Percentiles rank a stretch among this genome's conserved stretches.
These are phyloP conservation scores for Phalacrocorax aristotelis DNA, from an alignment of 2,113 vertebrate genomes.

Conservation along the genomic window DNA sequence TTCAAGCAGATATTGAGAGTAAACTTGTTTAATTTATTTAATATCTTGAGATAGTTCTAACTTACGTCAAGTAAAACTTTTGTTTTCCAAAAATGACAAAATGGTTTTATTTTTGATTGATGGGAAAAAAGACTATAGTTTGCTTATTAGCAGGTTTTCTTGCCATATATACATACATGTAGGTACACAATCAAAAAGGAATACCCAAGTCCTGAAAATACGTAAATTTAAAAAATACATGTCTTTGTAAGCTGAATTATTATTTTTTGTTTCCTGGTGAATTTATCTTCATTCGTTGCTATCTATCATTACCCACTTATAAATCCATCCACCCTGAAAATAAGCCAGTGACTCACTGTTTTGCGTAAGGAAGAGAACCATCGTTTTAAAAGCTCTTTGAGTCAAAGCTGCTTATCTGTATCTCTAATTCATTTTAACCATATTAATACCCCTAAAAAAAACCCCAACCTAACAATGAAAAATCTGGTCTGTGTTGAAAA, in stretches of 20 bases:
- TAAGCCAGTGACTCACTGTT: not conserved
- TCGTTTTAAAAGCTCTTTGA: not conserved
- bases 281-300: not conserved
- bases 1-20: not conserved
- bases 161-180: not conserved
- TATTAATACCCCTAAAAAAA: not conserved
- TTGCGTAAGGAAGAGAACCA: not conserved
- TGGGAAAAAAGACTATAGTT: not conserved
- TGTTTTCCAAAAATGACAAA: not conserved
- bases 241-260: not conserved
- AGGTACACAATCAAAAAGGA: not conserved
- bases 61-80: not conserved
- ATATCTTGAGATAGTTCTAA: not conserved
- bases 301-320: not conserved
- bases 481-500: not conserved
- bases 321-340: not conserved
- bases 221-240: not conserved
- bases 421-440: not conserved
- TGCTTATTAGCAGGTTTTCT: not conserved
- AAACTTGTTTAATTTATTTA: not conserved
- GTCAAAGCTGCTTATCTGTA: not conserved
- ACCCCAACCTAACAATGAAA: not conserved
- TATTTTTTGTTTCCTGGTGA: not conserved
- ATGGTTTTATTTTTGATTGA: not conserved
- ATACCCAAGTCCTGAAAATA: not conserved